Base-by-base conservation (phyloP, 2,113 vertebrate genomes). In the Gracilinanus agilis region DNA sequence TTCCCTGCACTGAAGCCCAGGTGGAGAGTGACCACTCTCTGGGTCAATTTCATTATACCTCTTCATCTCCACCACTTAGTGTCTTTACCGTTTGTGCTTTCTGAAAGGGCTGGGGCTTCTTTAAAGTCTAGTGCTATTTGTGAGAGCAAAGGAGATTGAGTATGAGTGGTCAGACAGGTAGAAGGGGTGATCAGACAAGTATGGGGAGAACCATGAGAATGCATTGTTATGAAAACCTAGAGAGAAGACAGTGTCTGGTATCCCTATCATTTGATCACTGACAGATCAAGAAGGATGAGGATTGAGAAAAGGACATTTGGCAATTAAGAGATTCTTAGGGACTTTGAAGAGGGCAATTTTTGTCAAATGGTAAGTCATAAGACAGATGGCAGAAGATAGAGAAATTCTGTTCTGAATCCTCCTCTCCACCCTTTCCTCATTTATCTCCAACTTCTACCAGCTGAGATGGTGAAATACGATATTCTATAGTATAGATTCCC, bases 401-500 rank as follows among this genome's bases (percentile, higher is more conserved):
- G 67, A 83, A 83, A 83, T 83, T 83, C 67, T 83, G n/a, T 83
- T 83, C 16, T 83, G 19, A 83, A 83, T 83, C 94, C 91, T 96
- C 25, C 53, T 93, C 49, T 7, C 55, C 8, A 54, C 44, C 13
- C 53, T 25, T 93, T 55, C 54, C 53, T 75, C 55, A 55, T 54
- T 93, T 16, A 90, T 16, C n/a, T 93, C 25, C 53, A 61, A 40
- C n/a, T 92, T 90, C 88, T 4, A 23, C 94, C 13, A 94, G 40
- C 54, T 55, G 92, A 96, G 89, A 95, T 90, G 24, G 23, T 93
- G 49, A 95, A 93, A 94, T 94, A 54, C 1, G 94, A 58, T 21
- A 92, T 97, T 95, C 96, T 96, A 91, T 53, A 44, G 61, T 61
- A 44, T 94, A 91, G 54, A 21, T 90, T 94, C 75, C 83, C n/a